Base-by-base conservation (phyloP, 2,888 invertebrate species). In the Eupelmus urozonus region DNA sequence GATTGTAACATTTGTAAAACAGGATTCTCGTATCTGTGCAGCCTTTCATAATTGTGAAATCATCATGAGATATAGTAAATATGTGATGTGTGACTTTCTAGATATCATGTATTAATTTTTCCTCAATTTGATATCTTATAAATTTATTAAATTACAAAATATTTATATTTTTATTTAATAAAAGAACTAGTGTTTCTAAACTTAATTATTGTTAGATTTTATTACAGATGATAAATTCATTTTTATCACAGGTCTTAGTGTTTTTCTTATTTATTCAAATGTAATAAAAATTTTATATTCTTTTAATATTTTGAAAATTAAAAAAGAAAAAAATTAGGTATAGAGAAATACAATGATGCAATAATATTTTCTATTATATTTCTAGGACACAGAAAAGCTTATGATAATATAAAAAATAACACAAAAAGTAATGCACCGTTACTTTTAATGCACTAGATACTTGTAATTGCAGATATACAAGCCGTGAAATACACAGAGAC, bases 1-100 rank as follows among this genome's bases (percentile, higher is more conserved):
- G 13, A 27, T 62, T 13, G 42, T 62, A 45, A 23, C 42, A 13
- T 23, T 40, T 20, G 23, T 20, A 45, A 45, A 62, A 62, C 62
- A 42, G 42, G 62, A 42, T 62, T 40, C 18, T 1, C 40, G 42
- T 23, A 42, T 62, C 42, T 62, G 20, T 16, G 40, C 25, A 23
- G 62, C 25, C 62, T 62, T 62, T 42, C 23, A 62, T 3, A 49
- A 23, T 62, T 62, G 40, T 62, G 62, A 62, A 62, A 62, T 4
- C 45, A 62, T 62, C 9, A 9, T 62, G 9, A n/a, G 9, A 34
- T 34, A 34, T 34, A 9, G 9, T 9, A 34, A 34, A 34, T 34
- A n/a, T n/a, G n/a, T 34, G 5, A 3, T 5, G 34, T 34, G 34
- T 34, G 9, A 34, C 34, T 34, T 34, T 34, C 34, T 34, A 34